Conservation (phyloP, 2,797 vertebrate genomes). For the Sebastes elongatus region DNA sequence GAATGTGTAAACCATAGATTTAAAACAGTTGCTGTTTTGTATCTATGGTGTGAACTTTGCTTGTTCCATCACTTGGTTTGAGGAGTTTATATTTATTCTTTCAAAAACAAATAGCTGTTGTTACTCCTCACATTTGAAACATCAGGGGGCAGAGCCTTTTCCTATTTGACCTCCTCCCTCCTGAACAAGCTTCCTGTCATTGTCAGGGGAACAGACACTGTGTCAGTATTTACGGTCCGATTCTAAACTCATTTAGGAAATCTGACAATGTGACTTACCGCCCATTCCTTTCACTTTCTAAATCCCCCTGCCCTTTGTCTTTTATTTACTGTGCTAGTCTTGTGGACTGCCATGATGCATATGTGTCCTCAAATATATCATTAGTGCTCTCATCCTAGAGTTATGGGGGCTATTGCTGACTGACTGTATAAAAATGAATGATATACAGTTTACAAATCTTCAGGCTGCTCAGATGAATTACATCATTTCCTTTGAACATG, state of each 20-base stretch:
- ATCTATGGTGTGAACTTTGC: background rate
- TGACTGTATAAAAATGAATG: background rate
- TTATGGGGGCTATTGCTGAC: background rate
- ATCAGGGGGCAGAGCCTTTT: conserved; percentile 54
- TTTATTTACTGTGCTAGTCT: background rate
- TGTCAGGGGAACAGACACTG: conserved; percentile 53
- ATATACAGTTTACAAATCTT: background rate
- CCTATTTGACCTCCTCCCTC: conserved; percentile 66
- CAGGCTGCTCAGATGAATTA: background rate
- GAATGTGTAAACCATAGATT: background rate
- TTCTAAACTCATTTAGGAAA: conserved; percentile 25
- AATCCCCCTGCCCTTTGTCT: background rate
- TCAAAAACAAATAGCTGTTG: conserved; percentile 48
- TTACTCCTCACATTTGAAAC: conserved; percentile 52
- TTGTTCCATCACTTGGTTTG: background rate
- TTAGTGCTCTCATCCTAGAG: background rate
- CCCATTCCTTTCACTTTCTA: conserved; percentile 42
- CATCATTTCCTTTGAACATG: background rate
- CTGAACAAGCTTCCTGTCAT: conserved; percentile 73
- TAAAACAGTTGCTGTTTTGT: background rate
- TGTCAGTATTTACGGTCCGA: conserved; percentile 47
- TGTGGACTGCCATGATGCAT: background rate
- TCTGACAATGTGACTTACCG: conserved; percentile 7
- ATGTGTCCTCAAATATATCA: background rate
- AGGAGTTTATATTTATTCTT: conserved; percentile 39